Evolutionary conservation across 2,797 vertebrate species (phyloP), one percentile per base, ranked within the genome.

Genomic region (Hippocampus kuda): DNA sequence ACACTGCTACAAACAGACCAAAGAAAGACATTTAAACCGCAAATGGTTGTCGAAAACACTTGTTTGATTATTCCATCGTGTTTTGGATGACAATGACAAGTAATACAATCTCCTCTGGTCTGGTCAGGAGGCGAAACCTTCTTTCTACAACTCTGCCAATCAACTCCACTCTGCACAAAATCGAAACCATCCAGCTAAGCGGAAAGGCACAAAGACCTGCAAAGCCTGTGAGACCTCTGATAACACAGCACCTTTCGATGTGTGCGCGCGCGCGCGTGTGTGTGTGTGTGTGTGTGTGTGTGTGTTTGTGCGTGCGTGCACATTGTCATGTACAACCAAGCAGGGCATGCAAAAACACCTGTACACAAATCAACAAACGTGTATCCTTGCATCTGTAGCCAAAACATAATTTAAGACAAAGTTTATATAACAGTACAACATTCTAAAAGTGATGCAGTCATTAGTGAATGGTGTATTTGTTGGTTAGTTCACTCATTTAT

Each of bases 161-260:
- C 53, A 51, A 51, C 70, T 63, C 41, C 56, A 69, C 68, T 65
- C 72, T 63, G 66, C 8, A 12, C 62, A 44, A 68, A 80, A 88
- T 79, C 68, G 68, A 85, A 85, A 77, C 78, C 74, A 80, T 82
- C 77, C 78, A 81, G 78, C 81, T 83, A 79, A 85, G 83, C 77
- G 68, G 73, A 84, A 81, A 80, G 72, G 71, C 78, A 85, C 82
- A 83, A 85, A 81, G 79, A 81, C 69, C 78, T 68, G 83, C 68
- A 75, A 78, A 72, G 81, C 83, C 84, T 87, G 84, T 79, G 82
- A 81, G 73, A 79, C 78, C 77, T 73, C 84, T 85, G 87, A 89
- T 88, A 88, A 89, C 83, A 60, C 75, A 12, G 73, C 68, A 80
- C 77, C 76, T 78, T 65, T 46, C 38, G 1, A 5, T 4, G 10